These are phyloP conservation scores for Neolamprologus fasciatus DNA, from an alignment of 2,113 vertebrate genomes.

Conservation along the genomic window DNA sequence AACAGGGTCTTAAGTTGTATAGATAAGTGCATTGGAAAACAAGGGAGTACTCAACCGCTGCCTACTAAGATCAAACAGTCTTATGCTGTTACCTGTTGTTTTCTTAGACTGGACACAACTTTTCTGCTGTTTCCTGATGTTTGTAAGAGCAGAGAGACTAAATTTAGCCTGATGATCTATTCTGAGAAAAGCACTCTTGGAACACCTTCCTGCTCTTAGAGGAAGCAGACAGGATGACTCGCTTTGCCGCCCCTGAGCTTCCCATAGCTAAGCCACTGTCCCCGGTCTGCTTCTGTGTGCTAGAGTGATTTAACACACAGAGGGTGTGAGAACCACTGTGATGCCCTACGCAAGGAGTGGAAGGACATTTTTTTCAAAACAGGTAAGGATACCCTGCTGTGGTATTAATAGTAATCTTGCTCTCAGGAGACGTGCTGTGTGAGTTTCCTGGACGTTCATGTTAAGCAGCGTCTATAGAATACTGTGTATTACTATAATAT, in stretches of 20 bases:
- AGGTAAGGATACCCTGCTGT: neutral
- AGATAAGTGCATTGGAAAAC: neutral
- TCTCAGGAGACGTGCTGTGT: neutral
- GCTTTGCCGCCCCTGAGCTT: conserved; percentile 38
- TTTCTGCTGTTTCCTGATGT: conserved; percentile 50
- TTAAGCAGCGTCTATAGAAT: neutral
- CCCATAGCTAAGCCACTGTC: conserved; percentile 33
- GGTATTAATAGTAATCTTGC: neutral
- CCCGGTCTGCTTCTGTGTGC: neutral
- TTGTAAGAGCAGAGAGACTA: conserved; percentile 32
- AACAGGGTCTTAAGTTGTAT: neutral
- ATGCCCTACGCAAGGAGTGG: neutral
- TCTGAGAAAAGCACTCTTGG: conserved; percentile 54
- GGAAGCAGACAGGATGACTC: conserved; percentile 79
- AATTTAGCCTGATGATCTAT: conserved; percentile 62
- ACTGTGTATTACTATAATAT: neutral
- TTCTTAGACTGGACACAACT: conserved; percentile 9
- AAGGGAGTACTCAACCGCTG: neutral
- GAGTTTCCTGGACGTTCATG: neutral
- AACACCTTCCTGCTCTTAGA: conserved; percentile 69
- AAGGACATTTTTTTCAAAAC: neutral
- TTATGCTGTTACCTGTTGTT: conserved; percentile 26
- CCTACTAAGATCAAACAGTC: neutral
- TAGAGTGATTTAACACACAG: neutral
- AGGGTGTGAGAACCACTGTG: conserved; percentile 46